Evolutionary conservation across 2,888 invertebrate species (phyloP).

Genomic region (Asteroscopus sphinx): DNA sequence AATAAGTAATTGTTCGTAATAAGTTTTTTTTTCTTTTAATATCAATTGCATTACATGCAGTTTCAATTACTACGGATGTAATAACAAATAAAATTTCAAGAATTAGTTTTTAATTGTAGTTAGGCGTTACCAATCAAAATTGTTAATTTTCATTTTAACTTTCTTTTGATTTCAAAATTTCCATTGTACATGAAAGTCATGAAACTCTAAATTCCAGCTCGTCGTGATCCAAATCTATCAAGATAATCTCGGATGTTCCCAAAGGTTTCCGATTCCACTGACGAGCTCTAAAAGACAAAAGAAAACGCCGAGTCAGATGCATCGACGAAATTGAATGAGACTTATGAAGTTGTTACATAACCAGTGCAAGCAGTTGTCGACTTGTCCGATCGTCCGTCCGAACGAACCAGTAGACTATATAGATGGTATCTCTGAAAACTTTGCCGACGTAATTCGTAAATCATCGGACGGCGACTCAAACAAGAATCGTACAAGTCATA

Average conservation of each 20-base stretch:
- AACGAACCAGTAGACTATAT: conserved; percentile 52
- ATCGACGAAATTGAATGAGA: conserved; percentile 76
- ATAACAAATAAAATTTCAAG: no score
- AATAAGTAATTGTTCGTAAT: neutral
- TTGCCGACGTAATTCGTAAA: conserved; percentile 73
- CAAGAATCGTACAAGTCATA: conserved; percentile 40
- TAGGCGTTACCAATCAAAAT: neutral
- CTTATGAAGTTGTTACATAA: conserved; percentile 80
- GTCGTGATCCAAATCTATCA: conserved; percentile 51
- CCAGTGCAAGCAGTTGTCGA: conserved; percentile 66
- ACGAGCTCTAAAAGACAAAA: conserved; percentile 61
- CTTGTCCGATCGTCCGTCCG: conserved; percentile 35
- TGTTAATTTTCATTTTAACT: conserved; percentile 7
- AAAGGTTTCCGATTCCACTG: conserved; percentile 42
- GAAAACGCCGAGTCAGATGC: conserved; percentile 75
- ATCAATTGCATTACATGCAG: no score
- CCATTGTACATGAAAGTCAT: conserved; percentile 45
- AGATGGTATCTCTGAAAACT: conserved; percentile 78
- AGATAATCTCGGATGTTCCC: conserved; percentile 44
- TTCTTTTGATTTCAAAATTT: conserved; percentile 23
- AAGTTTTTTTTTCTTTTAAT: neutral
- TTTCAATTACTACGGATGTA: neutral
- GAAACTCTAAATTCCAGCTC: conserved; percentile 39
- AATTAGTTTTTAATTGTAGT: no score
- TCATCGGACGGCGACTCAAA: conserved; percentile 61